Conservation (phyloP, 2,888 invertebrate genomes). For the Acleris holmiana region DNA sequence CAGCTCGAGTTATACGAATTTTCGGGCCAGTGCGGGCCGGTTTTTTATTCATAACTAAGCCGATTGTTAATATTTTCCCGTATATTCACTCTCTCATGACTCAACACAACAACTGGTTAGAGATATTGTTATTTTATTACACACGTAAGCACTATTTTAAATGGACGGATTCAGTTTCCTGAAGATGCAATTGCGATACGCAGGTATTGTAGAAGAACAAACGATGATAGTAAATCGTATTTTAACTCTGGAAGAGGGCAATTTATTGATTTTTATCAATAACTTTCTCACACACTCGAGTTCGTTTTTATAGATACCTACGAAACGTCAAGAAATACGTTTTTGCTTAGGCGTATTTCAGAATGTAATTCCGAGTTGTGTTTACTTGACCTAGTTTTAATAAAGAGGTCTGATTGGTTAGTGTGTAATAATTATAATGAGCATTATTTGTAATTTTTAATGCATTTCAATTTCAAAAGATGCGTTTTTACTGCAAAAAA, state of each 20-base stretch:
- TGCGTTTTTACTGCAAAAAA: no score
- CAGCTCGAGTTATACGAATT: conserved; percentile 69
- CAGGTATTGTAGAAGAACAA: conserved; percentile 8
- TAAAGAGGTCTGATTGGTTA: background rate
- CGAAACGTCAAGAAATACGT: conserved; percentile 37
- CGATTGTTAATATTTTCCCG: conserved; percentile 35
- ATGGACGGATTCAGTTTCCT: conserved; percentile 18
- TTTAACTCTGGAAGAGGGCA: conserved; percentile 10
- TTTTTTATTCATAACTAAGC: conserved; percentile 74
- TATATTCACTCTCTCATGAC: conserved; percentile 25
- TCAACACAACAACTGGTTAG: conserved; percentile 8
- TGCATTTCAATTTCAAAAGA: no score
- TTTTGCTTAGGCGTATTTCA: conserved; percentile 30
- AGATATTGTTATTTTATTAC: conserved; percentile 16
- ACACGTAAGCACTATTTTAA: conserved; percentile 35
- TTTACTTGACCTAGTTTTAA: conserved; percentile 27
- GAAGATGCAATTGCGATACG: background rate
- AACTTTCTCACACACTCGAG: conserved; percentile 21
- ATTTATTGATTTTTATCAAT: conserved; percentile 28
- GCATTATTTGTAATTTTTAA: no score
- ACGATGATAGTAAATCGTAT: conserved; percentile 1
- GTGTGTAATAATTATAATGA: no score
- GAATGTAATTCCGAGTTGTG: background rate
- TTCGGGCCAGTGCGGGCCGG: conserved; percentile 67
- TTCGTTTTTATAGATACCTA: conserved; percentile 18